These are phyloP conservation scores for Bombus soroeensis DNA, from an alignment of 1,140 invertebrate species.

Conservation along the genomic window DNA sequence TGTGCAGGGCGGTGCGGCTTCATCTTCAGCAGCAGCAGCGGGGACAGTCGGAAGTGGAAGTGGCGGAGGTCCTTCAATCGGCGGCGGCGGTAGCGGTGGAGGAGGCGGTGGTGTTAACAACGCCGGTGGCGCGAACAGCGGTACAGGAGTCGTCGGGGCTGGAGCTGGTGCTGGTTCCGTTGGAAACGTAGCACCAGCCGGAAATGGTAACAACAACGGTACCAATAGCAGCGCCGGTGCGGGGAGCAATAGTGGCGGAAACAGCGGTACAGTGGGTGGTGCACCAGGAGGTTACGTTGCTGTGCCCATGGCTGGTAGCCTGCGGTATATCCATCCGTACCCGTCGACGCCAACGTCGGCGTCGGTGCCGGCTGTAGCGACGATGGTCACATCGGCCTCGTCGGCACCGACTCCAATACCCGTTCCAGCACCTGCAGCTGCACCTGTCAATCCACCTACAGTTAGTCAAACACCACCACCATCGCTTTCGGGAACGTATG, in stretches of 20 bases:
- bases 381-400: slow-evolving; percentile 61
- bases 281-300: slow-evolving; percentile 67
- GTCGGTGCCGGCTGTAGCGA: slow-evolving; percentile 57
- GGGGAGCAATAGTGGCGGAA: slow-evolving; percentile 39
- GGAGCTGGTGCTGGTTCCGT: slow-evolving; percentile 53
- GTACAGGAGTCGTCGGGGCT: slow-evolving; percentile 57
- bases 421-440: slow-evolving; percentile 42
- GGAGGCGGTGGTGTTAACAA: slow-evolving; percentile 46
- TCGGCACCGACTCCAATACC: slow-evolving; percentile 53
- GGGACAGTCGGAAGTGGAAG: slow-evolving; percentile 58
- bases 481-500: slow-evolving; percentile 69
- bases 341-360: slow-evolving; percentile 74
- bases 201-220: slow-evolving; percentile 62
- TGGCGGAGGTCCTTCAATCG: slow-evolving; percentile 56
- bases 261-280: slow-evolving; percentile 19
- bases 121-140: slow-evolving; percentile 51
- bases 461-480: slow-evolving; percentile 78
- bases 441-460: slow-evolving; percentile 62
- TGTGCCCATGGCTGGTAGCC: slow-evolving; percentile 74
- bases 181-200: slow-evolving; percentile 43
- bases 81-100: slow-evolving; percentile 45
- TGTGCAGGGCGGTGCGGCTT: slow-evolving; percentile 72
- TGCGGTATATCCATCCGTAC: slow-evolving; percentile 81
- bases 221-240: slow-evolving; percentile 49
- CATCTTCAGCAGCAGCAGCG: slow-evolving; percentile 66